A percentile compares a stretch with the other conserved stretches of the same genome.
phyloP scores from a whole-genome alignment of 2,888 invertebrate species.

The Hymenopus coronatus region DNA sequence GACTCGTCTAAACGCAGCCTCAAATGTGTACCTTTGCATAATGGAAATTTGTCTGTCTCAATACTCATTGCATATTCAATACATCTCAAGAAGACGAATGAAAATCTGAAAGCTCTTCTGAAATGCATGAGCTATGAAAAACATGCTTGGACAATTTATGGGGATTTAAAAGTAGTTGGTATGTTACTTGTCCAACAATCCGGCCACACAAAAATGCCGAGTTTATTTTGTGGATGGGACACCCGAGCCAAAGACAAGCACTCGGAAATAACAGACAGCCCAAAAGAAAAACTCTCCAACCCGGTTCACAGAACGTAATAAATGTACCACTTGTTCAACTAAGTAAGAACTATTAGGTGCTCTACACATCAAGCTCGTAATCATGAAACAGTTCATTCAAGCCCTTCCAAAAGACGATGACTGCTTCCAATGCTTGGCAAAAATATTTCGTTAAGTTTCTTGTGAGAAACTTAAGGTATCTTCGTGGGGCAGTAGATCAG shows the following conservation, averaged over 20 bases:
- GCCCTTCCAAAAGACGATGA: no score
- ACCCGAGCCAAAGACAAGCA: neutral
- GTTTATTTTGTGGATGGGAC: neutral
- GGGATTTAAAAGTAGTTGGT: no score
- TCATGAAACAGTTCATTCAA: neutral
- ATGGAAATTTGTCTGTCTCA: no score
- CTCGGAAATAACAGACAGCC: neutral
- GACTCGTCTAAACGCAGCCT: neutral
- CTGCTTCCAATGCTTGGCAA: neutral
- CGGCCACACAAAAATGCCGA: neutral
- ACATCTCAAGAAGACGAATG: neutral
- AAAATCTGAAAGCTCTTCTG: neutral
- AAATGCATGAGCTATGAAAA: conserved; percentile 1
- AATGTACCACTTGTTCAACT: neutral
- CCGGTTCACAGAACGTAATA: neutral
- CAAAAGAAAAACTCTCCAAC: neutral
- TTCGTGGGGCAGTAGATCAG: no score
- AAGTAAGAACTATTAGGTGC: no score
- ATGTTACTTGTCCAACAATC: neutral
- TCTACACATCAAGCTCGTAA: neutral
- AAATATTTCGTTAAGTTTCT: no score
- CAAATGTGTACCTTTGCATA: neutral
- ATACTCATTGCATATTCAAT: neutral
- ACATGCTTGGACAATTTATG: neutral
- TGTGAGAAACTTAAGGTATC: no score